Evolutionary conservation across 2,888 invertebrate genomes (phyloP).

Genomic region (Halictus ligatus): DNA sequence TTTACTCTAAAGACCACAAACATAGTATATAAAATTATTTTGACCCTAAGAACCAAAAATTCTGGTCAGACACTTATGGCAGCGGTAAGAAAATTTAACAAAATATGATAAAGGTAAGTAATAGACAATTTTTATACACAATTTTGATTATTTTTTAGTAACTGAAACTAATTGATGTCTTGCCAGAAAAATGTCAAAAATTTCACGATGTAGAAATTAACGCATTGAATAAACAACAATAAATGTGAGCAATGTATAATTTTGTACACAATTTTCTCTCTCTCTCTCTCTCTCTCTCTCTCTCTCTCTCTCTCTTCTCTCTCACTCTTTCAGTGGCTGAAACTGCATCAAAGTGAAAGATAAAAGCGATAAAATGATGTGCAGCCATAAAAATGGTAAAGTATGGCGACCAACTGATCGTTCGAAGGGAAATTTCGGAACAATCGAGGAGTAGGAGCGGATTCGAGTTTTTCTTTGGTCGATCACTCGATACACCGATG

Average conservation of each 20-base stretch:
- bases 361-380: neutral
- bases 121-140: neutral
- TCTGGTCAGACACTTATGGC: too few species aligned
- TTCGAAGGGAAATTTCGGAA: neutral
- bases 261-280: neutral
- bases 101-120: too few species aligned
- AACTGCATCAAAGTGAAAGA: neutral
- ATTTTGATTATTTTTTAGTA: too few species aligned
- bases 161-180: too few species aligned
- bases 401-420: neutral
- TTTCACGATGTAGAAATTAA: neutral
- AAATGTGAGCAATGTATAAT: neutral
- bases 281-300: neutral
- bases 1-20: too few species aligned
- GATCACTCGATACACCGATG: slow-evolving; percentile 18
- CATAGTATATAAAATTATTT: too few species aligned
- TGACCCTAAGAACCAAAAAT: too few species aligned
- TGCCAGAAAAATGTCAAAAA: too few species aligned
- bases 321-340: neutral
- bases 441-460: neutral
- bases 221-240: neutral
- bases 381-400: neutral
- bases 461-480: slow-evolving; percentile 6
- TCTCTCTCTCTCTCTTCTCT: neutral
- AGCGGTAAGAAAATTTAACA: too few species aligned